A percentile compares a stretch with the other conserved stretches of the same genome.
These are phyloP conservation scores for Agrotis exclamationis DNA, from an alignment of 2,888 invertebrate genomes.

Conservation along the genomic window DNA sequence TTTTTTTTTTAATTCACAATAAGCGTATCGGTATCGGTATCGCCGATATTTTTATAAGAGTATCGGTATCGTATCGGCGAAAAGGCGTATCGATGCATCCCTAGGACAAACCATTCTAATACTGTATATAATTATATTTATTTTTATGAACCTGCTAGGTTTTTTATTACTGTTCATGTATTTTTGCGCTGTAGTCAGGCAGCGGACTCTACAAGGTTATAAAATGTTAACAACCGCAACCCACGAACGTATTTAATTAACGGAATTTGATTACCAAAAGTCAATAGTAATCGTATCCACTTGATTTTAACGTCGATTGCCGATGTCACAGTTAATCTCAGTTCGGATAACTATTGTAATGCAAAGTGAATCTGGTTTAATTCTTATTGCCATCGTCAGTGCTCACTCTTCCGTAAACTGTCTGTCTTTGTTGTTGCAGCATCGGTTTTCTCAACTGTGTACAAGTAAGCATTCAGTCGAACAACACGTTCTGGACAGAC, in stretches of 20 bases:
- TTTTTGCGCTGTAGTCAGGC: constrained; percentile 45
- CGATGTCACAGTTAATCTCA: constrained; percentile 49
- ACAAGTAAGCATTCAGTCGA: constrained; percentile 64
- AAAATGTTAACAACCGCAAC: constrained; percentile 70
- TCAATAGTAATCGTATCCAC: constrained; percentile 57
- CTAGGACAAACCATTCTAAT: constrained; percentile 13
- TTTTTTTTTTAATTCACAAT: no score
- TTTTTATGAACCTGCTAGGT: constrained; percentile 1
- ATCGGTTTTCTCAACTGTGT: constrained; percentile 73
- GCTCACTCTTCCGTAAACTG: constrained; percentile 77
- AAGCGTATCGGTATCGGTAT: no score
- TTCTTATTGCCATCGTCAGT: constrained; percentile 61
- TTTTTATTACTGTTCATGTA: constrained; percentile 36
- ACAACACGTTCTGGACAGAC: constrained; percentile 65
- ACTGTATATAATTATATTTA: constrained; percentile 2
- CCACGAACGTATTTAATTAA: constrained; percentile 78
- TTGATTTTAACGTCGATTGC: constrained; percentile 57
- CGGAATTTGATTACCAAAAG: constrained; percentile 73
- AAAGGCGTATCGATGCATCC: no score
- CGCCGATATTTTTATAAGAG: no score
- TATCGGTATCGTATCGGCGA: no score
- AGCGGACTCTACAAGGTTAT: constrained; percentile 63
- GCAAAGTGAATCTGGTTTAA: constrained; percentile 66
- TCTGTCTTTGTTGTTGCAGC: constrained; percentile 75
- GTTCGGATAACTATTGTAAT: constrained; percentile 56